Evolutionary conservation across 2,888 invertebrate species (phyloP).

Genomic region (Caradrina clavipalpis): DNA sequence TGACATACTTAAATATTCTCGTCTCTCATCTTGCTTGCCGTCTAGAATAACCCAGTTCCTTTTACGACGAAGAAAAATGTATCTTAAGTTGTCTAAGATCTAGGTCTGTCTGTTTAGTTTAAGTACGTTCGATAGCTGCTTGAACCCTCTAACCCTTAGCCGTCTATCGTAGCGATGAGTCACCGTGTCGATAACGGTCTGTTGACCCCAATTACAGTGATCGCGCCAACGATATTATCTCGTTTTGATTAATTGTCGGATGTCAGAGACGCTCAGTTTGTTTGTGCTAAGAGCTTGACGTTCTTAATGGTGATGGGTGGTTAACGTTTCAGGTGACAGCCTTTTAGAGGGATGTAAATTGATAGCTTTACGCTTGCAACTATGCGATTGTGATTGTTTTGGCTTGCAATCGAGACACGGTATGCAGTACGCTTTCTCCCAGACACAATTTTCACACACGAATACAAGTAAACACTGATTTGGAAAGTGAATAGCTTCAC

Average conservation of each 20-base stretch:
- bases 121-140: conserved; percentile 1
- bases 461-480: conserved; percentile 16
- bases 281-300: conserved; percentile 8
- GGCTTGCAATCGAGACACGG: not conserved
- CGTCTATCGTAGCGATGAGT: conserved; percentile 50
- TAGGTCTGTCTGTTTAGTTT: not conserved
- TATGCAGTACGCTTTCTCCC: conserved; percentile 34
- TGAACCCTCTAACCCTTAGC: conserved; percentile 48
- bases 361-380: too few species aligned
- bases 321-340: not conserved
- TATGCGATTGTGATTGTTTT: conserved; percentile 5
- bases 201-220: conserved; percentile 68
- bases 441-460: conserved; percentile 30
- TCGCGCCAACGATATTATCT: conserved; percentile 54
- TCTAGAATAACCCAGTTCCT: conserved; percentile 26
- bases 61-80: conserved; percentile 27
- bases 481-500: conserved; percentile 15
- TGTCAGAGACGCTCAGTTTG: conserved; percentile 21
- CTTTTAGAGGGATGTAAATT: not conserved
- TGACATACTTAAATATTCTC: conserved; percentile 35
- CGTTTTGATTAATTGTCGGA: conserved; percentile 49
- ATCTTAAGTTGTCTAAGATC: not conserved
- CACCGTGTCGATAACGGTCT: conserved; percentile 61
- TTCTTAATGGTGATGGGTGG: not conserved
- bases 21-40: conserved; percentile 16